Evolutionary conservation across 2,888 invertebrate species (phyloP).

Genomic region (Cantharis lateralis): DNA sequence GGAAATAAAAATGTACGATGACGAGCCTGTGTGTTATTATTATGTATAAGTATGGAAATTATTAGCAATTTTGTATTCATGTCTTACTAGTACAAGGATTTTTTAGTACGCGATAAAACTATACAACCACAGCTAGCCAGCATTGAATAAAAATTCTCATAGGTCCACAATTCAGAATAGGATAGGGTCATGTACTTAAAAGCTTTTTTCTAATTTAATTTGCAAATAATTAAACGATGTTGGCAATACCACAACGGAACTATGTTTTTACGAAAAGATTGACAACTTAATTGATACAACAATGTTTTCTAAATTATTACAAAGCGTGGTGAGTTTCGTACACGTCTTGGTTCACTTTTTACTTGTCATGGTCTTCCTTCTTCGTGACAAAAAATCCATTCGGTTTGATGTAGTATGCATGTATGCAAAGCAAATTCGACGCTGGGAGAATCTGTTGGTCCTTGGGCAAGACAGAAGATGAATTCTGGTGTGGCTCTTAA

Average conservation of each 20-base stretch:
- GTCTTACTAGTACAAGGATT: conserved; percentile 22
- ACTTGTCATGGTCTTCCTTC: not conserved
- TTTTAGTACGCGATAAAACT: conserved; percentile 4
- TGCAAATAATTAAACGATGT: not conserved
- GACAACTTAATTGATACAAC: not conserved
- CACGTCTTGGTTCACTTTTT: not conserved
- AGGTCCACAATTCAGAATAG: not conserved
- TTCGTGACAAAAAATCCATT: not conserved
- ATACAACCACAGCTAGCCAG: not conserved
- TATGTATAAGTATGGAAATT: conserved; percentile 8
- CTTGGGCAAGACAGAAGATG: not conserved
- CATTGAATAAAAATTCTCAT: conserved; percentile 16
- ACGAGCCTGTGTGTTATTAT: not conserved
- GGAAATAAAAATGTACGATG: not conserved
- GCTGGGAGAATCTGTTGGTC: not conserved
- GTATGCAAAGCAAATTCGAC: not conserved
- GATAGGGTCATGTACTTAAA: not conserved
- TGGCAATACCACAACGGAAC: not conserved
- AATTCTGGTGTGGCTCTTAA: not conserved
- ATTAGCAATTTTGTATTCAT: conserved; percentile 14
- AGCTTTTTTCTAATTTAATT: not conserved
- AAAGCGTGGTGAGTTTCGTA: not conserved
- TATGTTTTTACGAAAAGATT: not conserved
- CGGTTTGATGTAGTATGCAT: not conserved
- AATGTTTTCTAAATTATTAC: not conserved